Base-by-base conservation (phyloP, 2,797 vertebrate species). In the Tokudaia tokunoshimensis region DNA sequence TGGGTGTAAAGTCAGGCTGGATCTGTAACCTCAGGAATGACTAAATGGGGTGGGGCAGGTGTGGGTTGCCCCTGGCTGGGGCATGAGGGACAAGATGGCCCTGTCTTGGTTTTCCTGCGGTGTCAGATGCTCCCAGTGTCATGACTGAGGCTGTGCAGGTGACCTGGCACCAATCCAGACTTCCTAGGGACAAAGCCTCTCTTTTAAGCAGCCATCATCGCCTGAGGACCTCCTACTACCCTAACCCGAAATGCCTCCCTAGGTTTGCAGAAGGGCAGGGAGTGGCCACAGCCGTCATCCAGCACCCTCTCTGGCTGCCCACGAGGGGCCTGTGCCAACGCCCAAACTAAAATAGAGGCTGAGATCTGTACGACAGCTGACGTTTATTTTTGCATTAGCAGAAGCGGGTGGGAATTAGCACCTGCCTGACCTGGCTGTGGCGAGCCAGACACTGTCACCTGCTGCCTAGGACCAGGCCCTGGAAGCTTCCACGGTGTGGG, bases 351-450 rank as follows among this genome's bases (percentile, higher is more conserved):
- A 92, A 97, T 92, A 96, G 97, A 61, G 95, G 92, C 91, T 78
- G 96, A 75, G 95, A 70, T 15, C 84, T 78, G 78, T 52, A 24
- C 2, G 26, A 95, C 98, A 98, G 97, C 96, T 97, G 97, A 93
- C 13, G 15, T 96, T 96, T 97, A 97, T 97, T 97, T 97, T 97
- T 97, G 96, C 86, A 67, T 94, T 90, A 91, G 85, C 97, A 96
- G 94, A 94, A 97, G 87, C 37, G 65, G 93, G 97, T 26, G 93
- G 96, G 96, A 96, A 91, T 95, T 94, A 96, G 97, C 97, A 97
- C 97, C 97, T 97, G 98, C 94, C 97, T 78, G 93, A 92, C 93
- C 94, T 2, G 7, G 95, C 96, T 37, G 37, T 31, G 20, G 85
- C 7, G 8, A 90, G 96, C 97, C 96, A 98, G 97, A 96, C 92